A percentile compares a stretch with the other conserved stretches of the same genome.
phyloP scores from a whole-genome alignment of 2,888 invertebrate genomes.

The Volucella inanis region DNA sequence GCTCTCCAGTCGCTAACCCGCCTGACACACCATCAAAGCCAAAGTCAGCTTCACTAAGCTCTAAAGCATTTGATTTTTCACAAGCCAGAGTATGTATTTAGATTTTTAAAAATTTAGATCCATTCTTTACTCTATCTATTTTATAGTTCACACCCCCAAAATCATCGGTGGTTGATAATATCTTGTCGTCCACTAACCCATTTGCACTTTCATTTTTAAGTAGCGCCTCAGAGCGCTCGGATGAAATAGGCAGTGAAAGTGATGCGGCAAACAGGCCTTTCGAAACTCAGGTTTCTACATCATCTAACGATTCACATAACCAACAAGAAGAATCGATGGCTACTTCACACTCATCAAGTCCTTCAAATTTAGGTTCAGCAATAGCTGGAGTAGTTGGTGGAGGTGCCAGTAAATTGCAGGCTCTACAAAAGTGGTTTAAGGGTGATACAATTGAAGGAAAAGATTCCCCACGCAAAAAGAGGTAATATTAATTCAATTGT shows the following conservation, averaged over 20 bases:
- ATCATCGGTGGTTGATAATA: slow-evolving; percentile 75
- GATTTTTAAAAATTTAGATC: background rate
- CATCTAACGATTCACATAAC: slow-evolving; percentile 73
- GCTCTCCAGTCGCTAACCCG: slow-evolving; percentile 83
- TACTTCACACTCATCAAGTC: slow-evolving; percentile 76
- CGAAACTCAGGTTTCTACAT: slow-evolving; percentile 74
- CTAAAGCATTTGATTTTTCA: slow-evolving; percentile 80
- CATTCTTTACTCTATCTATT: background rate
- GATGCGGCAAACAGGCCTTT: slow-evolving; percentile 66
- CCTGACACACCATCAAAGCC: slow-evolving; percentile 76
- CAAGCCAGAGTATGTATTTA: slow-evolving; percentile 71
- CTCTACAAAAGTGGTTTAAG: slow-evolving; percentile 83
- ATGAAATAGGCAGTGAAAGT: slow-evolving; percentile 71
- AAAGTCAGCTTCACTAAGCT: slow-evolving; percentile 77
- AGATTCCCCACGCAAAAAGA: slow-evolving; percentile 72
- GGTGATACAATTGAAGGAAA: slow-evolving; percentile 81
- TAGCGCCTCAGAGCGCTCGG: slow-evolving; percentile 67
- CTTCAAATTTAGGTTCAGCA: slow-evolving; percentile 81
- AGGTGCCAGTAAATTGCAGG: slow-evolving; percentile 83
- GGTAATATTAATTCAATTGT: slow-evolving; percentile 34
- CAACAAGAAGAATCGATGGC: slow-evolving; percentile 67
- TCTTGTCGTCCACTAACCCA: slow-evolving; percentile 79
- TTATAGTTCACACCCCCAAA: slow-evolving; percentile 77
- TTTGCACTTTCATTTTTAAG: slow-evolving; percentile 78
- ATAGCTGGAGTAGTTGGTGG: slow-evolving; percentile 83